A percentile compares a stretch with the other conserved stretches of the same genome.
These are phyloP conservation scores for Meloidogyne chitwoodi DNA, from an alignment of 1,140 invertebrate genomes.

Conservation along the genomic window DNA sequence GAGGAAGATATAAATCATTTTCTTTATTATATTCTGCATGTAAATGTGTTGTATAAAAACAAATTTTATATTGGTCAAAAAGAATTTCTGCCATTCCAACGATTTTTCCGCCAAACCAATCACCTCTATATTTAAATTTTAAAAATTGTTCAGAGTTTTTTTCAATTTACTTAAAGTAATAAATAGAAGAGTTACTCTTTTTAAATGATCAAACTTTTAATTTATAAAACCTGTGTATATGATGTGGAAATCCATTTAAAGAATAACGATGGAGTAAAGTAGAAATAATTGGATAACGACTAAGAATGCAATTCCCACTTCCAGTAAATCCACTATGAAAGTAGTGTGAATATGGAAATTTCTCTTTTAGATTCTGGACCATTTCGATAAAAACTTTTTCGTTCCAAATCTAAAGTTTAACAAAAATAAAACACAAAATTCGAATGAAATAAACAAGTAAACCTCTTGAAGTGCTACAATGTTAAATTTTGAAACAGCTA, in stretches of 20 bases:
- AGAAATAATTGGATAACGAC: slow-evolving; percentile 78
- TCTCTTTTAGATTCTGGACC: slow-evolving; percentile 14
- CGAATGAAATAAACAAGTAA: not conserved
- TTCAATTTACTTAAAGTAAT: too few species aligned
- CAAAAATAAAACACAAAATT: not conserved
- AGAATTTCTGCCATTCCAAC: slow-evolving; percentile 79
- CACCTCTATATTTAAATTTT: slow-evolving; percentile 71
- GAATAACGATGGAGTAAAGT: slow-evolving; percentile 85
- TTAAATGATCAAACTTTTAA: too few species aligned
- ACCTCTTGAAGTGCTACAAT: slow-evolving; percentile 88
- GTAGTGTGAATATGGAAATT: slow-evolving; percentile 79
- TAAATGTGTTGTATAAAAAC: slow-evolving; percentile 85
- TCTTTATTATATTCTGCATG: slow-evolving; percentile 86
- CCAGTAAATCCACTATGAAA: slow-evolving; percentile 88
- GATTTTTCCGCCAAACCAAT: slow-evolving; percentile 97
- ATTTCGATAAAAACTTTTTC: slow-evolving; percentile 71
- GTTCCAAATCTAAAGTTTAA: slow-evolving; percentile 68
- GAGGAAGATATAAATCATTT: slow-evolving; percentile 66
- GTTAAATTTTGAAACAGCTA: slow-evolving; percentile 70
- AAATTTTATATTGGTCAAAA: slow-evolving; percentile 64
- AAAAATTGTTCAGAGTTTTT: not conserved
- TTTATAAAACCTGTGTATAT: slow-evolving; percentile 68
- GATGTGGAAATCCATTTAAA: slow-evolving; percentile 93
- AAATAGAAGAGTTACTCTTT: too few species aligned
- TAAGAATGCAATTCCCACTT: slow-evolving; percentile 84